Evolutionary conservation across 2,113 vertebrate species (phyloP), one percentile per base, ranked within the genome.

Genomic region (Rostratula benghalensis): DNA sequence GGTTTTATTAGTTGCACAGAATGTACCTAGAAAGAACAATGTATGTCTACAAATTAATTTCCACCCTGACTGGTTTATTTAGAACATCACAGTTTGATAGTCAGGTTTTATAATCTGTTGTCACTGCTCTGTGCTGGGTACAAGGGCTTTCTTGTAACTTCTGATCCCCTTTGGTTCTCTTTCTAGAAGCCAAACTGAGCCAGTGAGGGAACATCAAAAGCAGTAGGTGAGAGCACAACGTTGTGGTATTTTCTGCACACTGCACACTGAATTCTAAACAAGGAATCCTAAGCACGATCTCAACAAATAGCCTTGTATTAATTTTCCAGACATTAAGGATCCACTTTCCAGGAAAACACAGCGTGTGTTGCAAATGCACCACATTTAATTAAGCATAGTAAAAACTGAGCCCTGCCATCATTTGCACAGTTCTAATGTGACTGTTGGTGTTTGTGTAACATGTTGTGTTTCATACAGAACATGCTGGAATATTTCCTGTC

Each of bases 141-240:
- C 43, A 20, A 43, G 54, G 60, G 41, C 25, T 80, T 30, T n/a
- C 3, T 41, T 30, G 30, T 71, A 35, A 63, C 50, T 86, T 81
- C 90, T 93, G 76, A 86, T 63, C 22, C 37, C 67, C 25, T 77
- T 41, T 90, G 45, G 86, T 77, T 87, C 97, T 76, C 95, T 97
- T 98, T 98, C 91, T 97, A 99, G 56, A 57, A 13, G 11, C 20
- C 8, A 4, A 21, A n/a, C 31, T n/a, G 33, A 59, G 56, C 56
- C 56, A n/a, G 57, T 23, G 33, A 59, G 33, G 33, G 33, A 59
- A 59, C 57, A n/a, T 33, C 57, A 14, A 59, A 59, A 59, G 33
- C 57, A 23, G 22, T 23, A n/a, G 14, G 56, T 57, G 22, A 59
- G n/a, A 59, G 23, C 33, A 23, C 33, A 59, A 9, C 23, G 11